Conservation (phyloP, 2,797 vertebrate genomes). For the Tympanoctomys barrerae region DNA sequence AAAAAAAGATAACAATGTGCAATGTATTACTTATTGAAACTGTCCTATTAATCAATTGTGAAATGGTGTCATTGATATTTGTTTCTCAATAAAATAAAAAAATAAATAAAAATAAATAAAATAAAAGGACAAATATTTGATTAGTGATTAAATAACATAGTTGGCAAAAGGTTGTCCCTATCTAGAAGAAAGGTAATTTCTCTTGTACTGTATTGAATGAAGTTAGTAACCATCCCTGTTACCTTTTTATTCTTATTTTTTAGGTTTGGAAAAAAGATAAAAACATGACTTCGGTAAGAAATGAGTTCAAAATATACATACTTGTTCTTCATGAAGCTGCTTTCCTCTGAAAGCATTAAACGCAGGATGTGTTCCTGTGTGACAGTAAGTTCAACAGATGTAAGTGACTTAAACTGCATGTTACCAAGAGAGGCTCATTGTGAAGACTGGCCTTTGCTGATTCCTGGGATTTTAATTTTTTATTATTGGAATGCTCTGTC, state of each 20-base stretch:
- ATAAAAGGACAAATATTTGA: conserved; percentile 44
- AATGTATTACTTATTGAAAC: too few relatives aligned
- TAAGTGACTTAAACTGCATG: background rate
- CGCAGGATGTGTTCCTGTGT: background rate
- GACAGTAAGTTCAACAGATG: background rate
- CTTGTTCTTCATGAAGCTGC: background rate
- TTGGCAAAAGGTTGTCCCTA: conserved; percentile 41
- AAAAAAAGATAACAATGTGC: too few relatives aligned
- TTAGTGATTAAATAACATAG: conserved; percentile 5
- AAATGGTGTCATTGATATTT: too few relatives aligned
- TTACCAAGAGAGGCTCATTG: background rate
- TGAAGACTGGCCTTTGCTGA: background rate
- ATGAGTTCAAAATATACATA: conserved; percentile 2
- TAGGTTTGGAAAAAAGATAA: background rate
- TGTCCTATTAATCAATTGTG: too few relatives aligned
- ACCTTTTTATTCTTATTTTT: conserved; percentile 44
- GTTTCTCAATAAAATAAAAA: too few relatives aligned
- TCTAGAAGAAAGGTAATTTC: conserved; percentile 32
- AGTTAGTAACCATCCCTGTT: conserved; percentile 18
- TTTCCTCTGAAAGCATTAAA: conserved; percentile 20
- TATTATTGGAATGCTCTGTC: background rate
- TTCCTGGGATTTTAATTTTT: background rate
- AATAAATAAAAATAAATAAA: too few relatives aligned
- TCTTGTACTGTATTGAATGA: conserved; percentile 36
- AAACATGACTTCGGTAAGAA: background rate